Evolutionary conservation across 1,140 invertebrate genomes (phyloP), one percentile per base, ranked within the genome.

Genomic region (Papilio machaon): DNA sequence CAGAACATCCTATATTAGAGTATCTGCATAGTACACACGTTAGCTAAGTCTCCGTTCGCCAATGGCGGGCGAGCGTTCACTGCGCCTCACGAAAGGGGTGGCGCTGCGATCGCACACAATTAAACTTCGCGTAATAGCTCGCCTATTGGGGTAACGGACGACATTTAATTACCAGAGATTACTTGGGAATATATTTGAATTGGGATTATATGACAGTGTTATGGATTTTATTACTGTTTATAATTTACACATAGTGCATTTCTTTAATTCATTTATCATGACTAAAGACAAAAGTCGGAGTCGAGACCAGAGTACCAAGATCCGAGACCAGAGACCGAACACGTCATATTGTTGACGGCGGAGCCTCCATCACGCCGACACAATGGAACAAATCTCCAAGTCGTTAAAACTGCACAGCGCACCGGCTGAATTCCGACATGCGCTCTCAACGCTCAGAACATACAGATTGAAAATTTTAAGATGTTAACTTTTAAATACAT

Each of bases 331-430:
- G 2, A 46, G n/a, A 49, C 17, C 46, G 15, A 17, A 74, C 43
- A 19, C 49, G 38, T 75, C 74, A 52, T 75, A 52, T 52, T 30
- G 43, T 46, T 49, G 49, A 75, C n/a, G 64, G 13, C 46, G 38
- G 84, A 73, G 82, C 83, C 85, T 87, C 85, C 84, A 87, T 90
- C 87, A 87, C 85, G 85, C 83, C 83, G 83, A 83, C 85, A 84
- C 87, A 83, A 77, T 81, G 75, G 79, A 88, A 91, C 89, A 91
- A 91, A 90, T 91, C 88, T 88, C 67, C 84, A 83, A 86, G 85
- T 91, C 89, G 90, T 91, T 91, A 91, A 86, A 87, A 86, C 87
- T 78, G 80, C 86, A 80, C 84, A 87, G 82, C 82, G 82, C 83
- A 83, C 78, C 70, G 70, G 52, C 80, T 64, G 81, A 84, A 84